These are phyloP conservation scores for Trichopoda pennipes DNA, from an alignment of 2,888 invertebrate species.

Conservation along the genomic window DNA sequence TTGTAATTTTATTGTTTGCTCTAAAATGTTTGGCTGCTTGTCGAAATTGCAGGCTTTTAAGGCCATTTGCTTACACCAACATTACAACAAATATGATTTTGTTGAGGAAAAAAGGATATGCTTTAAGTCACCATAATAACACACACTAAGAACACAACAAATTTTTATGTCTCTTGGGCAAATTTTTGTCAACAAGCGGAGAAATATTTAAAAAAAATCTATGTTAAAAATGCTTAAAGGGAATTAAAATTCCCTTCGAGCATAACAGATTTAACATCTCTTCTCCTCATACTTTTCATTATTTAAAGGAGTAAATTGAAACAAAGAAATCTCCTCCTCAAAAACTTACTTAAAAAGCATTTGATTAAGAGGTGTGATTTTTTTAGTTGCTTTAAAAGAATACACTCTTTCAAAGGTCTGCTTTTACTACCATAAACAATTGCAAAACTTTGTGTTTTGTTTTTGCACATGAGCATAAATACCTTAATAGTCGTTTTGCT, in stretches of 20 bases:
- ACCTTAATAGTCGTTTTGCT: conserved; percentile 38
- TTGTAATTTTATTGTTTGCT: neutral
- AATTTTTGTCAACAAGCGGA: conserved; percentile 16
- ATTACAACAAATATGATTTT: neutral
- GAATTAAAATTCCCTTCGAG: conserved; percentile 54
- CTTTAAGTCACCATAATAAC: conserved; percentile 11
- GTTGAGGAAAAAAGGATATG: neutral
- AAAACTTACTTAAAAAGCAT: too few relatives aligned
- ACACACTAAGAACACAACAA: conserved; percentile 19
- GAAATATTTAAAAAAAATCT: neutral
- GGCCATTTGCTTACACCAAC: neutral
- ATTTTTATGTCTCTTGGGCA: conserved; percentile 18
- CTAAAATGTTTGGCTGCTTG: conserved; percentile 21
- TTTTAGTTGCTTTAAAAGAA: neutral
- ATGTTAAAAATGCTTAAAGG: conserved; percentile 8
- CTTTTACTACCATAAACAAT: neutral
- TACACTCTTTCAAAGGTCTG: neutral
- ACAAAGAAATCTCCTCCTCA: neutral
- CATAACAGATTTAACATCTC: conserved; percentile 22
- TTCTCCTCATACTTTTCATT: neutral
- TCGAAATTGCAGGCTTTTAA: too few relatives aligned
- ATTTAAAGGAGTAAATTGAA: conserved; percentile 1
- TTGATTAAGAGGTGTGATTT: neutral
- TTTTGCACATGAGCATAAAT: neutral
- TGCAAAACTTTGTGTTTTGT: conserved; percentile 24